A percentile compares a stretch with the other conserved stretches of the same genome.
These are phyloP conservation scores for Pantherophis alleghaniensis DNA, from an alignment of 2,797 vertebrate species.

Conservation along the genomic window DNA sequence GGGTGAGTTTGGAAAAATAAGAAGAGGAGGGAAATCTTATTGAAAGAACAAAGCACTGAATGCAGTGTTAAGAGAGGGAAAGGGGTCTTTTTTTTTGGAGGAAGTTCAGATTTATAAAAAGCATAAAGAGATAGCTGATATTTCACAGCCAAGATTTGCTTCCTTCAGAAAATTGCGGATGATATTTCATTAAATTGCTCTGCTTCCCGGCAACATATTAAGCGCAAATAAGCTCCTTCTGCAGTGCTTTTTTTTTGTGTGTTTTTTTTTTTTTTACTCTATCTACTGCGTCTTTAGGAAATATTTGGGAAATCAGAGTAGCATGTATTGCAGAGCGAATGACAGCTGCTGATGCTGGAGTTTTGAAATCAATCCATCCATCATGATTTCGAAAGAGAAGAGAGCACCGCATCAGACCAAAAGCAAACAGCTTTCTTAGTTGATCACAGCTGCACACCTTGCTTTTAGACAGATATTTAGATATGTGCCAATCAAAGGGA, in stretches of 20 bases:
- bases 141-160: not conserved
- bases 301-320: conserved; percentile 19
- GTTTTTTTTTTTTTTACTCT: not conserved
- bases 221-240: not conserved
- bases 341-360: conserved; percentile 3
- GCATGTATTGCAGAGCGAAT: not conserved
- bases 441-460: conserved; percentile 10
- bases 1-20: not conserved
- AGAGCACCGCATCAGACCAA: conserved; percentile 17
- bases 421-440: conserved; percentile 6
- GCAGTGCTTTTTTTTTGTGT: not conserved
- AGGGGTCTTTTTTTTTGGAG: not conserved
- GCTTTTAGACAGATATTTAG: conserved; percentile 24
- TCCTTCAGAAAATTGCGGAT: not conserved
- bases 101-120: not conserved
- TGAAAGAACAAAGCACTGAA: conserved; percentile 1
- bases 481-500: conserved; percentile 12
- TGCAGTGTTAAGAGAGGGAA: not conserved
- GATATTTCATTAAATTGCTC: conserved; percentile 30
- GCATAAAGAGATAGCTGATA: conserved; percentile 9
- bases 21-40: not conserved
- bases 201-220: conserved; percentile 29
- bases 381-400: conserved; percentile 5
- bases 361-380: conserved; percentile 16
- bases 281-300: not conserved